These are phyloP conservation scores for Eulimnadia texana DNA, from an alignment of 1,140 invertebrate genomes.

Conservation along the genomic window DNA sequence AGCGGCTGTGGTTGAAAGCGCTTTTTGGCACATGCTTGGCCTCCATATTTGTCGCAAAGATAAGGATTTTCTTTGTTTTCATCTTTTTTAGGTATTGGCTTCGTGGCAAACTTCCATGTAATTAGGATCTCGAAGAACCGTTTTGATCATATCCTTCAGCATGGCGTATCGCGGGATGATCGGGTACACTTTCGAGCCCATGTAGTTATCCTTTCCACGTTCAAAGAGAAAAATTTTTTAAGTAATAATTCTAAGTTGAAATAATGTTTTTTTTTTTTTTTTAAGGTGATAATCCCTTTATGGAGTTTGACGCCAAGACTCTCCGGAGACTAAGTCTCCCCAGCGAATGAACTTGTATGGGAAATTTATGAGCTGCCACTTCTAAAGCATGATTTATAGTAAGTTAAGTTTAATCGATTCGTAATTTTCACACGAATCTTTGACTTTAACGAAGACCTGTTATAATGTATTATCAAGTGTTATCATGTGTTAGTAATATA, in stretches of 20 bases:
- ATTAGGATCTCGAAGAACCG: constrained; percentile 80
- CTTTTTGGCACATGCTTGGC: background rate
- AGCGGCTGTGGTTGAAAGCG: background rate
- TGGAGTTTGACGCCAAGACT: too few species aligned
- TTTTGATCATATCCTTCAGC: constrained; percentile 89
- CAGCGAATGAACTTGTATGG: background rate
- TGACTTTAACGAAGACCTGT: background rate
- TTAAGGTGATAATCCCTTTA: too few species aligned
- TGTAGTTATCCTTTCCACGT: constrained; percentile 67
- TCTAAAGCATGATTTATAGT: background rate
- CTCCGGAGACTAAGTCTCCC: too few species aligned
- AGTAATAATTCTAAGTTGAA: background rate
- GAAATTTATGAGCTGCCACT: background rate
- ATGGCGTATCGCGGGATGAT: constrained; percentile 85
- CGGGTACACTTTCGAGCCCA: constrained; percentile 75
- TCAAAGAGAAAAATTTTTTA: too few species aligned
- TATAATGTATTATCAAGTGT: background rate
- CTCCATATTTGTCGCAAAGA: background rate
- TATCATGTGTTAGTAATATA: background rate
- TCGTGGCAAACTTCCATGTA: constrained; percentile 93
- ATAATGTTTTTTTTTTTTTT: too few species aligned
- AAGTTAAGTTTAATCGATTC: too few species aligned
- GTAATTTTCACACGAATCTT: too few species aligned
- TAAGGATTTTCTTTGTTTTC: background rate
- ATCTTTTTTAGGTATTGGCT: constrained; percentile 14